Conservation (phyloP, 2,797 vertebrate genomes). For the Synanceia verrucosa region DNA sequence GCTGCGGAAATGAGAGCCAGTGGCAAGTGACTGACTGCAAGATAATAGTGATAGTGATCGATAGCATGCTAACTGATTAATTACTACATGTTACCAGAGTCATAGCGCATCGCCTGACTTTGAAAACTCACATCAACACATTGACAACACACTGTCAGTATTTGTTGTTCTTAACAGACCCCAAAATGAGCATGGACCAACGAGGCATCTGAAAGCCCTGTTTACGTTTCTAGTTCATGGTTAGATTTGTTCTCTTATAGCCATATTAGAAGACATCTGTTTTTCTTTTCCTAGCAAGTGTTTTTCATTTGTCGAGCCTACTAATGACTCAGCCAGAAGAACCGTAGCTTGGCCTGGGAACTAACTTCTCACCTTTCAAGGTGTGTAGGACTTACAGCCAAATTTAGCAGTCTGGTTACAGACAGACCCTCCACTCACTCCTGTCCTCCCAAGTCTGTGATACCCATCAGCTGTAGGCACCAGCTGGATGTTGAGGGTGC, state of each 20-base stretch:
- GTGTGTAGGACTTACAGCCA: not conserved
- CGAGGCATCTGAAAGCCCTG: not conserved
- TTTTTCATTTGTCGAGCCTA: not conserved
- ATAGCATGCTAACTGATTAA: not conserved
- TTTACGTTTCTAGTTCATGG: not conserved
- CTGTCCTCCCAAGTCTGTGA: not conserved
- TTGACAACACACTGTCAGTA: not conserved
- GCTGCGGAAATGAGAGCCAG: conserved; percentile 32
- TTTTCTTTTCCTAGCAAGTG: not conserved
- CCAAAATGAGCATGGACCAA: not conserved
- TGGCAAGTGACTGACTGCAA: not conserved
- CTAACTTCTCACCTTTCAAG: not conserved
- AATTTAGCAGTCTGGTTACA: not conserved
- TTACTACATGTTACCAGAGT: not conserved
- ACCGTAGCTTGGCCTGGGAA: not conserved
- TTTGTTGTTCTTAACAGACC: not conserved
- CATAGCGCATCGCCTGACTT: not conserved
- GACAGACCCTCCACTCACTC: not conserved
- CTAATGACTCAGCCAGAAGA: not conserved
- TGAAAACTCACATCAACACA: not conserved
- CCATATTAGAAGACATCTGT: not conserved
- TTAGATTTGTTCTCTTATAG: not conserved
- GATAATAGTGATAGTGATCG: not conserved
- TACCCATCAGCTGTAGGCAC: not conserved
- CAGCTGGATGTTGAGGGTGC: not conserved